Conservation (phyloP, 1,140 invertebrate genomes). For the Caenorhabditis briggsae region DNA sequence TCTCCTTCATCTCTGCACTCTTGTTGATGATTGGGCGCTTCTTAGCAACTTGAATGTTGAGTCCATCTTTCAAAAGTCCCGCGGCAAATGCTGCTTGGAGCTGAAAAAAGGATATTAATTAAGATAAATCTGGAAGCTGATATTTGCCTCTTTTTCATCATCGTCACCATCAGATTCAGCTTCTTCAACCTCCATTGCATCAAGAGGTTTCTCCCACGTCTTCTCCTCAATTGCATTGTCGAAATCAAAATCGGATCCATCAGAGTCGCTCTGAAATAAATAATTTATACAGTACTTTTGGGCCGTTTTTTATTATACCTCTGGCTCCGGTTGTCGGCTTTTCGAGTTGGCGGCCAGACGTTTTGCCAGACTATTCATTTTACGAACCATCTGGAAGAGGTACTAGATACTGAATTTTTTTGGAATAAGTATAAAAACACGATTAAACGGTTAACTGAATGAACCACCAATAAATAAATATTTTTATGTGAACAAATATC, state of each 20-base stretch:
- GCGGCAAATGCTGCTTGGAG: slow-evolving; percentile 64
- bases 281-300: not conserved
- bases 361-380: slow-evolving; percentile 44
- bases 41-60: slow-evolving; percentile 60
- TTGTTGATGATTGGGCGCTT: slow-evolving; percentile 67
- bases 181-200: slow-evolving; percentile 1
- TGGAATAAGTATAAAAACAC: too few species aligned
- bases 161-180: slow-evolving; percentile 54
- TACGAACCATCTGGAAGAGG: slow-evolving; percentile 39
- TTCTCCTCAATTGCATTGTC: slow-evolving; percentile 52
- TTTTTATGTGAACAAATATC: too few species aligned
- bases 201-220: slow-evolving; percentile 24
- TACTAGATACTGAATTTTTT: too few species aligned
- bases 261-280: slow-evolving; percentile 34
- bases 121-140: not conserved
- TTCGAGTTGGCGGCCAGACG: slow-evolving; percentile 5
- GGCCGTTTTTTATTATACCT: not conserved
- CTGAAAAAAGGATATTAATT: slow-evolving; percentile 47
- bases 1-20: slow-evolving; percentile 55
- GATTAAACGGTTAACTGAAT: too few species aligned
- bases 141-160: slow-evolving; percentile 59
- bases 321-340: slow-evolving; percentile 26
- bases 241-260: slow-evolving; percentile 53
- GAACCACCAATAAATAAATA: too few species aligned
- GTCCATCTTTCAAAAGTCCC: slow-evolving; percentile 65